phyloP scores from a whole-genome alignment of 1,140 invertebrate genomes.

The Papilio aristodemus region DNA sequence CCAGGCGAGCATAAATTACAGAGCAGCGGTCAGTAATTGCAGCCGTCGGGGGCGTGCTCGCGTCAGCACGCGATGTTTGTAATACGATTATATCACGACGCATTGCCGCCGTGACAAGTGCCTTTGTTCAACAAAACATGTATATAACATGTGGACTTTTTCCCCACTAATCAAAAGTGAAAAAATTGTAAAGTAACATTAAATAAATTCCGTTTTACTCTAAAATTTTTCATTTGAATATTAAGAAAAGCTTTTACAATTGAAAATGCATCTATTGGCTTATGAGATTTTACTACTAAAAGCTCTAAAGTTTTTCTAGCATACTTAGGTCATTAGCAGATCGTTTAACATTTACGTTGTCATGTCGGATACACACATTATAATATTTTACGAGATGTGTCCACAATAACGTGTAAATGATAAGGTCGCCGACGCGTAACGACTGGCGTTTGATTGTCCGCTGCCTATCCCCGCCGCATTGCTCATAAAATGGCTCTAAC shows the following conservation, averaged over 20 bases:
- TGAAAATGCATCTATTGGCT: too few relatives aligned
- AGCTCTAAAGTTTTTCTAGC: too few relatives aligned
- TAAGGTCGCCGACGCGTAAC: neutral
- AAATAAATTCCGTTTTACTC: too few relatives aligned
- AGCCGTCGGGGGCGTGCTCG: constrained; percentile 39
- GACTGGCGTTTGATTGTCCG: constrained; percentile 12
- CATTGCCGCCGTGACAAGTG: constrained; percentile 5
- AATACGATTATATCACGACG: constrained; percentile 42
- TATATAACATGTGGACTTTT: neutral
- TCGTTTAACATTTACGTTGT: too few relatives aligned
- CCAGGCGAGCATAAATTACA: constrained; percentile 67
- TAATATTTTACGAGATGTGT: neutral
- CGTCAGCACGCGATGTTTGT: constrained; percentile 48
- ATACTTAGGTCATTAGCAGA: too few relatives aligned
- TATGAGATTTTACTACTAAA: too few relatives aligned
- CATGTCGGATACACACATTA: too few relatives aligned
- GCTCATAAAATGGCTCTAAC: constrained; percentile 43
- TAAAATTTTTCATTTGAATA: too few relatives aligned
- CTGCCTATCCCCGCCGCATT: constrained; percentile 33
- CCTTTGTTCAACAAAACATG: constrained; percentile 10
- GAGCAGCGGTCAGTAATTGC: constrained; percentile 54
- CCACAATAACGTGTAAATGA: neutral
- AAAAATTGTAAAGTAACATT: neutral
- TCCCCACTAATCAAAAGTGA: neutral
- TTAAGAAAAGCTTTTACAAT: too few relatives aligned